Conservation (phyloP, 2,797 vertebrate species). For the Danio albolineatus region DNA sequence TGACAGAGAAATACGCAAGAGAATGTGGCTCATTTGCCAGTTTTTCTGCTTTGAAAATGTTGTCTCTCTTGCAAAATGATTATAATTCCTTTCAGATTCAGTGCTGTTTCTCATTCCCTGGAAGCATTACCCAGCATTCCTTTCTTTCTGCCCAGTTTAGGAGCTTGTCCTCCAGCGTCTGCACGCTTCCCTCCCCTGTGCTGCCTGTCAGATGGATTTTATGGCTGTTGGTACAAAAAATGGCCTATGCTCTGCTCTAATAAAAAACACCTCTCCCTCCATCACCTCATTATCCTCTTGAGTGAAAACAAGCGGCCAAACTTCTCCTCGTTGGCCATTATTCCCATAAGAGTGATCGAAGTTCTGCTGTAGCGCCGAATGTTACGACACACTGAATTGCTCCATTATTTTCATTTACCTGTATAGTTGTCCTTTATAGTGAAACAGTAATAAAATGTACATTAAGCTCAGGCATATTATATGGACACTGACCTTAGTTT, state of each 20-base stretch:
- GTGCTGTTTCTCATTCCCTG: conserved; percentile 56
- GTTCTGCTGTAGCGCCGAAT: conserved; percentile 31
- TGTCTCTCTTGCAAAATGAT: conserved; percentile 47
- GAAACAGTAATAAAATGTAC: neutral
- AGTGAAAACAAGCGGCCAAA: conserved; percentile 59
- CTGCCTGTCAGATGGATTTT: conserved; percentile 76
- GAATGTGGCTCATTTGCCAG: conserved; percentile 31
- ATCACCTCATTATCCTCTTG: conserved; percentile 69
- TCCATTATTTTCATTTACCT: conserved; percentile 1
- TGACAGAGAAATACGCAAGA: conserved; percentile 12
- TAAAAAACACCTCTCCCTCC: conserved; percentile 68
- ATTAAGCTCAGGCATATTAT: neutral
- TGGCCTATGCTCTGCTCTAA: conserved; percentile 58
- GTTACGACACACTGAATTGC: conserved; percentile 41
- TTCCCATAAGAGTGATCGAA: conserved; percentile 43
- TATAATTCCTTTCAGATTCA: conserved; percentile 53
- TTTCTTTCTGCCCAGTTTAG: conserved; percentile 37
- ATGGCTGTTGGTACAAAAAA: conserved; percentile 68
- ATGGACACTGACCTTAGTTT: too few relatives aligned
- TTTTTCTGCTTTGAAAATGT: conserved; percentile 45
- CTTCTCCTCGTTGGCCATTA: conserved; percentile 53
- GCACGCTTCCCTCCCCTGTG: conserved; percentile 41
- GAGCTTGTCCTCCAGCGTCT: conserved; percentile 33
- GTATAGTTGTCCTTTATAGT: neutral
- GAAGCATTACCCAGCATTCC: conserved; percentile 49